phyloP scores from a whole-genome alignment of 1,140 invertebrate genomes.

The Oscheius sp. region DNA sequence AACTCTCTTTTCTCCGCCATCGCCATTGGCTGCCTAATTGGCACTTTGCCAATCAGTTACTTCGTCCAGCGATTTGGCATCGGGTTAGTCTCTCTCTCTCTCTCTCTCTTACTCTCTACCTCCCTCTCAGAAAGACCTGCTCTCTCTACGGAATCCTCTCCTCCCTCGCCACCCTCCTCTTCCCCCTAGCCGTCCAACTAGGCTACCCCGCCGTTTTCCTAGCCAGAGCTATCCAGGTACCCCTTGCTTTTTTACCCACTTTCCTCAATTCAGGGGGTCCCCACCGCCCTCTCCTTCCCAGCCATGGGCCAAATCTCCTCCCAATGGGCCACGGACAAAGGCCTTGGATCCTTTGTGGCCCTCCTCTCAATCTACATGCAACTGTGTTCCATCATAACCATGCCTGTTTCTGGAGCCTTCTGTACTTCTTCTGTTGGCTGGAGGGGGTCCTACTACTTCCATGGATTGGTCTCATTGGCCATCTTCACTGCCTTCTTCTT shows the following conservation, averaged over 20 bases:
- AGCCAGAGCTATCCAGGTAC: neutral
- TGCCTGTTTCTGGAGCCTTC: constrained; percentile 11
- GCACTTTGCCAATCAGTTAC: neutral
- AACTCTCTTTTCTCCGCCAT: neutral
- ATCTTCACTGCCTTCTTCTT: neutral
- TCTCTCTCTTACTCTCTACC: too few species aligned
- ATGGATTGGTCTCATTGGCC: neutral
- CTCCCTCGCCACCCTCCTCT: neutral
- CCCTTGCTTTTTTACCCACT: neutral
- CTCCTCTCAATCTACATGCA: constrained; percentile 28
- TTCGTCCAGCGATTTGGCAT: neutral
- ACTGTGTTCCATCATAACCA: constrained; percentile 23
- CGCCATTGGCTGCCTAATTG: neutral
- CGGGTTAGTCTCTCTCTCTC: too few species aligned
- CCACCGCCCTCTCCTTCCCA: constrained; percentile 11
- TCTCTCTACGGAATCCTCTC: neutral
- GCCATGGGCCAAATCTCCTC: constrained; percentile 22
- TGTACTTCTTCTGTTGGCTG: neutral
- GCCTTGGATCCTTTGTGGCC: constrained; percentile 19
- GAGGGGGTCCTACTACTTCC: neutral
- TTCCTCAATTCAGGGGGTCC: constrained; percentile 6
- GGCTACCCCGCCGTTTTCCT: neutral
- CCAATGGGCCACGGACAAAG: constrained; percentile 23
- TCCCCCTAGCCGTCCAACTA: neutral
- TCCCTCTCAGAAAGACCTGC: neutral